These are phyloP conservation scores for Aelia acuminata DNA, from an alignment of 2,888 invertebrate species.

Conservation along the genomic window DNA sequence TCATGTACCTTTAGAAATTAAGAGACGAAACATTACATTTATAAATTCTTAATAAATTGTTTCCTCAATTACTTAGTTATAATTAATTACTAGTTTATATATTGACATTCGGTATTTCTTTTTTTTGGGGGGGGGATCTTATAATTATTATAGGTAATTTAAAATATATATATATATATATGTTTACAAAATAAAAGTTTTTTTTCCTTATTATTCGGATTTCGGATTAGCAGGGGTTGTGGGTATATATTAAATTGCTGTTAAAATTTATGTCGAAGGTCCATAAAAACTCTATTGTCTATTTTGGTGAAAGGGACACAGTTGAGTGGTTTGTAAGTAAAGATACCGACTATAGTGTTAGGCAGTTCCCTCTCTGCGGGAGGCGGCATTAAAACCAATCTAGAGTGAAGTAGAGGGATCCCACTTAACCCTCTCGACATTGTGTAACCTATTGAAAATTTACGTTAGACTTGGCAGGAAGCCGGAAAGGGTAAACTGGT, in stretches of 20 bases:
- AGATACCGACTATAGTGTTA: neutral
- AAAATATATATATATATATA: no score
- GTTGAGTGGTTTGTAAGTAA: neutral
- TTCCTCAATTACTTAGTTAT: no score
- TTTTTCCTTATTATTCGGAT: no score
- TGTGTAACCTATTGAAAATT: constrained; percentile 30
- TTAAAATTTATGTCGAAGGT: neutral
- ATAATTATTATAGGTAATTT: no score
- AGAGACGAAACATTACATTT: no score
- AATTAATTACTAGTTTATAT: no score
- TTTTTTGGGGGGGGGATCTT: no score
- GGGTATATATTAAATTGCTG: neutral
- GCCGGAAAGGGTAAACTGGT: constrained; percentile 30
- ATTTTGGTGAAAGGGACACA: neutral
- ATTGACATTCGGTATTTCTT: no score
- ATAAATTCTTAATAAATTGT: no score
- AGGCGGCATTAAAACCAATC: constrained; percentile 10
- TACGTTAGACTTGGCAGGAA: constrained; percentile 14
- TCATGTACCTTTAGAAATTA: no score
- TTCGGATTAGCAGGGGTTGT: neutral
- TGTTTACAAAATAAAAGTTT: no score
- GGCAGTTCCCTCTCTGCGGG: neutral
- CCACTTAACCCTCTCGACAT: constrained; percentile 29
- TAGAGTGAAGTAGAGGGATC: constrained; percentile 16
- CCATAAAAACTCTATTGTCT: neutral